These are phyloP conservation scores for Diogma glabrata DNA, from an alignment of 2,888 invertebrate species.

Conservation along the genomic window DNA sequence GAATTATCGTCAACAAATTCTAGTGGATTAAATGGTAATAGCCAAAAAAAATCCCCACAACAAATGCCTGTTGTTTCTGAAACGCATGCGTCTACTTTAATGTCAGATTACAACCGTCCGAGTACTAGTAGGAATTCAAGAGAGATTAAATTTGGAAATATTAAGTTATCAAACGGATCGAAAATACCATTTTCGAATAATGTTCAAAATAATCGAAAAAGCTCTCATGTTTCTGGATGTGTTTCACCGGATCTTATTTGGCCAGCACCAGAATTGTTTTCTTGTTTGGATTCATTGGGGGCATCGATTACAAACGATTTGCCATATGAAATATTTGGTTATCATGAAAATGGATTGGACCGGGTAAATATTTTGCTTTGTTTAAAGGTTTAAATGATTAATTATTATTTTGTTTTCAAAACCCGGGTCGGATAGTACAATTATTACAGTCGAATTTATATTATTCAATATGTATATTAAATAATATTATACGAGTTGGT, in stretches of 20 bases:
- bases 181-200: background rate
- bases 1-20: constrained; percentile 65
- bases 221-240: constrained; percentile 27
- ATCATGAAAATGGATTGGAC: constrained; percentile 33
- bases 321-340: constrained; percentile 36
- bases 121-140: constrained; percentile 31
- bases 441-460: too few relatives aligned
- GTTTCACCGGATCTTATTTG: constrained; percentile 33
- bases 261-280: constrained; percentile 35
- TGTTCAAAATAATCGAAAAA: constrained; percentile 26
- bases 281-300: constrained; percentile 34
- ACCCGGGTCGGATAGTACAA: too few relatives aligned
- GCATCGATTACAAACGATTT: constrained; percentile 31
- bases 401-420: too few relatives aligned
- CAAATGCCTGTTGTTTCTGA: constrained; percentile 36
- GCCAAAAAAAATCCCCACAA: constrained; percentile 28
- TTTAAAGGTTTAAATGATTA: too few relatives aligned
- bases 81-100: constrained; percentile 30
- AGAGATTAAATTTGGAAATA: constrained; percentile 4
- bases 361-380: constrained; percentile 27
- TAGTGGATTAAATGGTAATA: constrained; percentile 18
- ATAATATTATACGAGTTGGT: background rate
- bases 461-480: too few relatives aligned
- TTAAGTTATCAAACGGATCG: background rate
- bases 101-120: constrained; percentile 31